Conservation (phyloP, 2,113 vertebrate species). For the Puntigrus tetrazona region DNA sequence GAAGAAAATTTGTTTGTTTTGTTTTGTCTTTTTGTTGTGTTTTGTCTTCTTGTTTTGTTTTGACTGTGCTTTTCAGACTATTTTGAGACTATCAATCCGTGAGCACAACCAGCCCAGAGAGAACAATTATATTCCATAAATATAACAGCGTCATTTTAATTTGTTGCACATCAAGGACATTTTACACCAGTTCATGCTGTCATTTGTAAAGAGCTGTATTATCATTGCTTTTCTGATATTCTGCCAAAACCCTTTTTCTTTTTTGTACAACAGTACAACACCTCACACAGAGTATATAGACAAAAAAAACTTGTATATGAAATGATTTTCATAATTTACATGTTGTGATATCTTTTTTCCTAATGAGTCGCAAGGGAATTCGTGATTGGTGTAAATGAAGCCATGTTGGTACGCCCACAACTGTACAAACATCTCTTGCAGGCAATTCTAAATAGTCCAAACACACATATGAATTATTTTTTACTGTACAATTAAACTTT, state of each 20-base stretch:
- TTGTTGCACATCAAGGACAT: not conserved
- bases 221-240: not conserved
- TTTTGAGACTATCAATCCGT: not conserved
- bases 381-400: not conserved
- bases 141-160: not conserved
- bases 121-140: constrained; percentile 4
- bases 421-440: not conserved
- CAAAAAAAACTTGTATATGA: constrained; percentile 14
- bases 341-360: constrained; percentile 41
- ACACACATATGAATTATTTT: not conserved
- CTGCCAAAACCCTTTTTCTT: not conserved
- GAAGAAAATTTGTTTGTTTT: not conserved
- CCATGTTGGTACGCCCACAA: not conserved
- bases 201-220: constrained; percentile 1
- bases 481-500: constrained; percentile 24
- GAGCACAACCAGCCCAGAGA: constrained; percentile 34
- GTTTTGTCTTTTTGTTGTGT: not conserved
- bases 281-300: constrained; percentile 20
- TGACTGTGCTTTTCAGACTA: not conserved
- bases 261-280: constrained; percentile 28
- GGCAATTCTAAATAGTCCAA: not conserved
- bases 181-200: constrained; percentile 6
- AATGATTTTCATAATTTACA: constrained; percentile 26
- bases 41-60: not conserved
- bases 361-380: not conserved